Evolutionary conservation across 1,140 invertebrate species (phyloP).

Genomic region (Pinna nobilis): DNA sequence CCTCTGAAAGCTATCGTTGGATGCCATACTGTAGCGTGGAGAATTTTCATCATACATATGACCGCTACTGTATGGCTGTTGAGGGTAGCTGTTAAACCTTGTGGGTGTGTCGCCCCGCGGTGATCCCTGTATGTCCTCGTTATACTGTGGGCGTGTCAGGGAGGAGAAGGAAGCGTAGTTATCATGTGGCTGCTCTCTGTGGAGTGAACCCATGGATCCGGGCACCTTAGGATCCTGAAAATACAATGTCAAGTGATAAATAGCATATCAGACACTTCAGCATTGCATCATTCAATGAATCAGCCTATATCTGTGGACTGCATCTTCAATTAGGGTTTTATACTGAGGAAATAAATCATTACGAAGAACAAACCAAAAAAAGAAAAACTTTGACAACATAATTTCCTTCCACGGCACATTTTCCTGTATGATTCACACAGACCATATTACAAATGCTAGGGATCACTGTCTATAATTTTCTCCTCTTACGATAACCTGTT

Average conservation of each 20-base stretch:
- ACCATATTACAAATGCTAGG: too few relatives aligned
- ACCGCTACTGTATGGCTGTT: constrained; percentile 24
- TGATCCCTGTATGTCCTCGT: constrained; percentile 45
- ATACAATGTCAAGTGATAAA: neutral
- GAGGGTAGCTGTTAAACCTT: constrained; percentile 51
- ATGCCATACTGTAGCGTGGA: constrained; percentile 45
- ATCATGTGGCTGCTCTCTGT: constrained; percentile 47
- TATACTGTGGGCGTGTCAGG: constrained; percentile 27
- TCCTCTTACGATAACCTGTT: too few relatives aligned
- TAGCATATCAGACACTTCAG: neutral
- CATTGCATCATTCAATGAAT: neutral
- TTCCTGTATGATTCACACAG: too few relatives aligned
- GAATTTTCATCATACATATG: constrained; percentile 31
- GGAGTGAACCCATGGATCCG: constrained; percentile 34
- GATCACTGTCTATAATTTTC: too few relatives aligned
- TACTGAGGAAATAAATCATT: neutral
- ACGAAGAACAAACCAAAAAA: neutral
- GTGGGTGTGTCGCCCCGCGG: constrained; percentile 43
- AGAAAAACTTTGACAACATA: neutral
- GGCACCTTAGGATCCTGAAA: constrained; percentile 1
- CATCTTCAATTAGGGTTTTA: neutral
- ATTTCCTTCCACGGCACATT: too few relatives aligned
- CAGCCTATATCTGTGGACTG: neutral
- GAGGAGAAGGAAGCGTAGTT: constrained; percentile 53
- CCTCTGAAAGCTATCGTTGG: constrained; percentile 42